Conservation (phyloP, 2,888 invertebrate species). For the Phlogophora meticulosa region DNA sequence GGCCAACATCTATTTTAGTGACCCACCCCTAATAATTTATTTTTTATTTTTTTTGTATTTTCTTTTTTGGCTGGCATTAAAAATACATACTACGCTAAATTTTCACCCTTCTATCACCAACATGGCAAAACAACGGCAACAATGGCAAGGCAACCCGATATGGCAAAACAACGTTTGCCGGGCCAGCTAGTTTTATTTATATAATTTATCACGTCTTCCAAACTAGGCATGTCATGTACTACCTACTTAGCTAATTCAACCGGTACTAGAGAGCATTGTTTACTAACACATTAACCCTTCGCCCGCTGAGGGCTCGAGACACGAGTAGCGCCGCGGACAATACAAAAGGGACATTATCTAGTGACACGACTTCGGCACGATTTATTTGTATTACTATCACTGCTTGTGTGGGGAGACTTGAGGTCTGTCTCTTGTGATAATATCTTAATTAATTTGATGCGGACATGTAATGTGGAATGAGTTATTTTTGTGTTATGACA, state of each 20-base stretch:
- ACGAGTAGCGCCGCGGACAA: conserved; percentile 23
- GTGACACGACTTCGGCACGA: conserved; percentile 47
- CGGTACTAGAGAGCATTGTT: conserved; percentile 38
- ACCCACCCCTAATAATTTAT: too few species aligned
- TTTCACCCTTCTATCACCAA: too few species aligned
- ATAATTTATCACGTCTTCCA: too few species aligned
- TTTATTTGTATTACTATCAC: conserved; percentile 69
- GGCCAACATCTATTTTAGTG: too few species aligned
- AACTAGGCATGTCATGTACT: too few species aligned
- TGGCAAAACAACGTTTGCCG: too few species aligned
- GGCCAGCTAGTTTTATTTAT: too few species aligned
- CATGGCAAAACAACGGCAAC: too few species aligned
- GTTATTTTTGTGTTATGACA: conserved; percentile 38
- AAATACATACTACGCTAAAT: too few species aligned
- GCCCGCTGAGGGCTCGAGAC: conserved; percentile 43
- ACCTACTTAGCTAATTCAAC: conserved; percentile 31
- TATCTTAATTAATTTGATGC: conserved; percentile 58
- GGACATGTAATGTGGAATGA: conserved; percentile 29
- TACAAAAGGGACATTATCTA: conserved; percentile 66
- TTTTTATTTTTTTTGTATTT: too few species aligned
- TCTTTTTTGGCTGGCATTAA: too few species aligned
- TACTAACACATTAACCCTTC: conserved; percentile 63
- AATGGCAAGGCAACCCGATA: too few species aligned
- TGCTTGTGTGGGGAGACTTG: conserved; percentile 39
- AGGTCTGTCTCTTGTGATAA: conserved; percentile 52